Evolutionary conservation across 2,888 invertebrate species (phyloP).

Genomic region (Harmothoe impar): DNA sequence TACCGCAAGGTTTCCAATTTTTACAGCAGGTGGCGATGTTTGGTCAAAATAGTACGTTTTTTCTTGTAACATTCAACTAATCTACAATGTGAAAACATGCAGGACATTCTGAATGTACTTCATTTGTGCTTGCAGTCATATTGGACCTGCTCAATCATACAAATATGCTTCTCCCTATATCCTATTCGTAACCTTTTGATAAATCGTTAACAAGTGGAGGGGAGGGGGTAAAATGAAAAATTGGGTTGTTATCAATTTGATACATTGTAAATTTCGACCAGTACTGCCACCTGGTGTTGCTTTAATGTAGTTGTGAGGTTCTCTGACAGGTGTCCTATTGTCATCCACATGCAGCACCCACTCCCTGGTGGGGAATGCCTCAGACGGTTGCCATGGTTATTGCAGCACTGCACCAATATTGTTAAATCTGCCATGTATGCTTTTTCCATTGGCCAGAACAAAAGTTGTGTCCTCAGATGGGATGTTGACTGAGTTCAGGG

Average conservation of each 20-base stretch:
- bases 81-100: neutral
- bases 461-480: neutral
- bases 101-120: neutral
- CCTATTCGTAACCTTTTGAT: neutral
- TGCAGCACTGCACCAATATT: constrained; percentile 34
- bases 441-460: neutral
- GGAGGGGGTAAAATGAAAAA: neutral
- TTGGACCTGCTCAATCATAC: neutral
- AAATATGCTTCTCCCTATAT: neutral
- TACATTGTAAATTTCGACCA: neutral
- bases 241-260: neutral
- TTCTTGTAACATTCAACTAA: neutral
- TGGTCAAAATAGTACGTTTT: neutral
- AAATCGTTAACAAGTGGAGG: neutral
- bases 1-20: constrained; percentile 18
- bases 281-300: constrained; percentile 23
- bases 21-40: constrained; percentile 8
- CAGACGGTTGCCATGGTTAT: constrained; percentile 50
- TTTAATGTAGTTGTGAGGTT: constrained; percentile 36
- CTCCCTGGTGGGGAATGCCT: constrained; percentile 28
- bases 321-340: constrained; percentile 24
- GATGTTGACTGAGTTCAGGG: neutral
- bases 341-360: constrained; percentile 28
- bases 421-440: no score
- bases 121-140: neutral